Evolutionary conservation across 2,113 vertebrate genomes (phyloP), one percentile per base, ranked within the genome.

Genomic region (Melanostigma gelatinosum): DNA sequence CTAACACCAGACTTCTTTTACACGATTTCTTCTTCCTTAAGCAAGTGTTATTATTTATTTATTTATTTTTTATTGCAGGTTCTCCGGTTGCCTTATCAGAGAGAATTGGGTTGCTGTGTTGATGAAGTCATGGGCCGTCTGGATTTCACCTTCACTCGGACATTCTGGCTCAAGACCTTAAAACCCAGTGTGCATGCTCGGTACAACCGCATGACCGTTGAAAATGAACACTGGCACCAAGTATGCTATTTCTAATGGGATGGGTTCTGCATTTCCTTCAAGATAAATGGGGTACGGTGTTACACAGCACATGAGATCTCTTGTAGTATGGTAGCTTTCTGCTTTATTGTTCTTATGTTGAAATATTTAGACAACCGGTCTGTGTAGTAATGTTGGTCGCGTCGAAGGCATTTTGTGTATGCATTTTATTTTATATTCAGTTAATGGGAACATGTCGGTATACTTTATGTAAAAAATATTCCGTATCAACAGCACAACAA

Each of bases 1-100:
- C 10, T 80, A 87, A 90, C 84, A 88, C 91, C 65, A 60, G 75
- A 91, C 88, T 92, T 94, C 90, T 92, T 89, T 52, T 69, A 90
- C 93, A 93, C 76, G 72, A 89, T 88, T 93, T 93, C 75, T 88
- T 80, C 81, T 88, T 90, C 80, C 79, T 82, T 69, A 86, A 85
- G 55, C 85, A 91, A 80, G 44, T 88, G 75, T 92, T 92, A 79
- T 91, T 89, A 66, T 29, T 29, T 29, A 3, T 29, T 29, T 29
- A 89, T 78, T 86, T 80, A 91, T 89, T 69, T 88, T 80, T 86
- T 80, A 92, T 92, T 92, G 83, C 91, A 93, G 93, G 81, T 78
- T 95, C 94, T 95, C 93, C 46, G 83, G 89, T 95, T 94, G 80
- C 95, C 91, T 91, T 94, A 91, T 88, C 92, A 84, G 85, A 85